A percentile compares a stretch with the other conserved stretches of the same genome.
Conservation (phyloP, 2,888 invertebrate species). For the Aleiodes testaceus region DNA sequence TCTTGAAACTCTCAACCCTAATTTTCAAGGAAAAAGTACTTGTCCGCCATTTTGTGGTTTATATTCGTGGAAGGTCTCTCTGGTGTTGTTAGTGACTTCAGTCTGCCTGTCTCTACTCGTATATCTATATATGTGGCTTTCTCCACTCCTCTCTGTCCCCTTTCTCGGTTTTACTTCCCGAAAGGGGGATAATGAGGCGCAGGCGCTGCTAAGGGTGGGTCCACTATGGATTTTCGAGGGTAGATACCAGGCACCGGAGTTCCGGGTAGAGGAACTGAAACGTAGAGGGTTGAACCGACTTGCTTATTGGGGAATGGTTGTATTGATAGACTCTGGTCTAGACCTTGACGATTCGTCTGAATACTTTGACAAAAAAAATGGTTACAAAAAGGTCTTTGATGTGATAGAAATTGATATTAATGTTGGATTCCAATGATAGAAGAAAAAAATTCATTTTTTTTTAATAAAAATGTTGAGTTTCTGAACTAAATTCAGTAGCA, state of each 20-base stretch:
- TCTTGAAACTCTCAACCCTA: constrained; percentile 5
- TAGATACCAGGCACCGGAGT: constrained; percentile 63
- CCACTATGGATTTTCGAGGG: constrained; percentile 72
- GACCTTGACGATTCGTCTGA: constrained; percentile 51
- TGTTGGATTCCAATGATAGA: too few relatives aligned
- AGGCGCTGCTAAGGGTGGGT: constrained; percentile 68
- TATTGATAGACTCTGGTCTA: constrained; percentile 49
- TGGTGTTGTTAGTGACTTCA: constrained; percentile 50
- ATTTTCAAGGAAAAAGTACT: constrained; percentile 35
- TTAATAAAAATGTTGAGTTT: too few relatives aligned
- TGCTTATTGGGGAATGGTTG: constrained; percentile 15
- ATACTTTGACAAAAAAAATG: neutral
- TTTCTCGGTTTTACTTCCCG: constrained; percentile 25
- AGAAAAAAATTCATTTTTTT: too few relatives aligned
- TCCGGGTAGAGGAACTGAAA: constrained; percentile 65
- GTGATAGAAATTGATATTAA: too few relatives aligned
- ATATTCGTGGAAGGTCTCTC: constrained; percentile 55
- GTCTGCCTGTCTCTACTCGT: constrained; percentile 21
- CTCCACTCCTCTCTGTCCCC: constrained; percentile 32
- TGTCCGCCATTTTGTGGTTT: constrained; percentile 61
- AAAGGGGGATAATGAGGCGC: constrained; percentile 57
- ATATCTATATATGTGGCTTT: constrained; percentile 29
- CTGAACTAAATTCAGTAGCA: too few relatives aligned
- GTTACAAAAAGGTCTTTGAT: too few relatives aligned
- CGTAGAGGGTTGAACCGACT: constrained; percentile 50